Base-by-base conservation (phyloP, 2,113 vertebrate species). In the Prinia subflava region DNA sequence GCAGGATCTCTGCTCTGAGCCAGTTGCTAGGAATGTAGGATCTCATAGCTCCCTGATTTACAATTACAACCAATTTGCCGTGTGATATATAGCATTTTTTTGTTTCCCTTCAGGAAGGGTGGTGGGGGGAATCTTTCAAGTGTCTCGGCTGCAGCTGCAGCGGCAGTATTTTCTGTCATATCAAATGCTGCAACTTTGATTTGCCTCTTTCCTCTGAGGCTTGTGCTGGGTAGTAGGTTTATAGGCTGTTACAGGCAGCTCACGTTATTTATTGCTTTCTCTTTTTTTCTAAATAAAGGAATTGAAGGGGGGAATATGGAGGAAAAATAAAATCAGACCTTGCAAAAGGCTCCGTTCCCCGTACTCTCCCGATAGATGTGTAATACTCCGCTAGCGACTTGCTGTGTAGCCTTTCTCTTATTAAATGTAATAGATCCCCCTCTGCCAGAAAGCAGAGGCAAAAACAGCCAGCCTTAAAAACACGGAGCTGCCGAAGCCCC, bases 171-270 rank as follows among this genome's bases (percentile, higher is more conserved):
- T 96, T 97, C 91, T 92, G 95, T 92, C 91, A 59, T 93, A 96
- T 92, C 87, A 92, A 97, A 97, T 91, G 92, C 97, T 97, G 97
- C 96, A 98, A 98, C 98, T 98, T 98, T 97, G 96, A 97, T 97
- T 97, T 77, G 92, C 92, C 92, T 95, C 80, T 94, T 89, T 49
- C 70, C 88, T 93, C 76, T 30, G 80, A 88, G 95, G 87, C 85
- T 96, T 85, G 13, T 83, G 92, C 76, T 13, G 30, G 59, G 74
- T 89, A 65, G 86, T 42, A 78, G 82, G 68, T 67, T 90, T 90
- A 88, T 30, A 90, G 76, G 83, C 88, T 52, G 77, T 78, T 90
- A 46, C 14, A 87, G 93, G 64, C 88, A 94, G 92, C 83, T 96
- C 90, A 56, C 11, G 4, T 47, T 95, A 94, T 91, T 96, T 87